Evolutionary conservation across 2,888 invertebrate species (phyloP).

Genomic region (Drosophila mimica): DNA sequence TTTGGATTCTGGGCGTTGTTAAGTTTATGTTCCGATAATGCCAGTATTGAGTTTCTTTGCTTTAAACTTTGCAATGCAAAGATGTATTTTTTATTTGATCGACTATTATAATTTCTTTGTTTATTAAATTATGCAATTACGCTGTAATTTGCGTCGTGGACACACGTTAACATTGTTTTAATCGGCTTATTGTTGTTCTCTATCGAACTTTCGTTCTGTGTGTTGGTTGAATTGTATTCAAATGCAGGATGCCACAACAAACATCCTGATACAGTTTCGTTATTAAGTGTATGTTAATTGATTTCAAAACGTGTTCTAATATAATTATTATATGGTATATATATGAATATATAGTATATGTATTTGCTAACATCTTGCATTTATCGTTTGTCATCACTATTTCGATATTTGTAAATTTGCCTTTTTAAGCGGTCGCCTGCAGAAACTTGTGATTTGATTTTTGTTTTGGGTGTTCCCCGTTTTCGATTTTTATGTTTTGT

Average conservation of each 20-base stretch:
- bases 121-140: slow-evolving; percentile 53
- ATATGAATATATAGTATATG: slow-evolving; percentile 27
- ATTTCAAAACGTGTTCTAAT: slow-evolving; percentile 18
- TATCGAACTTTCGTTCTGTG: slow-evolving; percentile 17
- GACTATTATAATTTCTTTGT: slow-evolving; percentile 50
- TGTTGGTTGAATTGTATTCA: slow-evolving; percentile 3
- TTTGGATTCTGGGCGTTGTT: background rate
- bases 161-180: slow-evolving; percentile 32
- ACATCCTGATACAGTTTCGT: slow-evolving; percentile 1
- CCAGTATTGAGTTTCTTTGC: slow-evolving; percentile 23
- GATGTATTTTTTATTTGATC: slow-evolving; percentile 48
- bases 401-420: slow-evolving; percentile 14
- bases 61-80: slow-evolving; percentile 61
- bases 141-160: slow-evolving; percentile 30
- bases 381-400: slow-evolving; percentile 10
- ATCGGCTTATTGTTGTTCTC: slow-evolving; percentile 10
- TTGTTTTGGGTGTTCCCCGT: background rate
- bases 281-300: slow-evolving; percentile 9
- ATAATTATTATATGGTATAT: slow-evolving; percentile 8
- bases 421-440: slow-evolving; percentile 14
- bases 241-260: background rate
- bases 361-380: slow-evolving; percentile 17
- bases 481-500: slow-evolving; percentile 4
- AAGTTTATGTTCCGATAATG: background rate
- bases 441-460: slow-evolving; percentile 49